Base-by-base conservation (phyloP, 2,113 vertebrate species). In the Pimephales promelas region DNA sequence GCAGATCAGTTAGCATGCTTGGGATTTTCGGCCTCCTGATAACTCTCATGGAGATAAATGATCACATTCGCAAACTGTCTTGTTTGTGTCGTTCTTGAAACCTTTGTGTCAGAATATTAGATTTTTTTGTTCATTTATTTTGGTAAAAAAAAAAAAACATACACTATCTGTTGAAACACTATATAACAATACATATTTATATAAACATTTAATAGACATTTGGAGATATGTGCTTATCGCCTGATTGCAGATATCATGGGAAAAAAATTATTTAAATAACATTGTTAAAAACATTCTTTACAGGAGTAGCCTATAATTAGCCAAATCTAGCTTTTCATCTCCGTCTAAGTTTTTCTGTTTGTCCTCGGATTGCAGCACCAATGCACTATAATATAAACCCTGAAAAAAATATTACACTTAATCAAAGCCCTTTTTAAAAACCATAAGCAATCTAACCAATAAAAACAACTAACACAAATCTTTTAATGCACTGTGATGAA, bases 11-110 rank as follows among this genome's bases (percentile, higher is more conserved):
- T 56, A 56, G 3, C 28, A 72, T 24, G 20, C 10, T 36, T 75
- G 52, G 11, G 20, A 24, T 76, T 76, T n/a, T 40, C 52, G 74
- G 74, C 22, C 31, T 36, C 6, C 54, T 24, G 74, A 77, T 77
- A 11, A 54, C 31, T 31, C 49, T 54, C 28, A 75, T 47, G 49
- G 22, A n/a, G 20, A 24, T 57, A 8, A 13, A 57, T 72, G 49
- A 57, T 76, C 28, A 57, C 31, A 77, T 40, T 40, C 40, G 31
- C 31, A 77, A 59, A 77, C 74, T 9, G 31, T 40, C 10, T 36
- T 57, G 34, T 40, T 57, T 59, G 52, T 77, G 31, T 59, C 6
- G 2, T 34, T 76, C 49, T 61, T 16, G 3, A 62, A 62, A 45
- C 36, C 36, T 61, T 16, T 40, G n/a, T 78, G n/a, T 61, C n/a